Evolutionary conservation across 1,140 invertebrate genomes (phyloP).

Genomic region (Drosophila aff.): DNA sequence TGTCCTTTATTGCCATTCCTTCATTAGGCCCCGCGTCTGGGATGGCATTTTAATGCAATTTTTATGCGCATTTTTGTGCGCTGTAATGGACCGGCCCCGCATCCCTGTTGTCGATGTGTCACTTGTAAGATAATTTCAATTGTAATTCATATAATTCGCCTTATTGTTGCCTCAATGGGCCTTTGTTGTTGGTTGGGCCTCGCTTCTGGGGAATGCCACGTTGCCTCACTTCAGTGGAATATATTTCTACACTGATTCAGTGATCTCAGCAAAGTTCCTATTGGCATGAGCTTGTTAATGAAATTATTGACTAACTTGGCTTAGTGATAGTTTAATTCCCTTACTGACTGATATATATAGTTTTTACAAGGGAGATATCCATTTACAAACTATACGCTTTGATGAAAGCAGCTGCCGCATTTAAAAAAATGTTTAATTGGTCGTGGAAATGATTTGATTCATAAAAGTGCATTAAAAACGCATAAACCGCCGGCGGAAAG

Average conservation of each 20-base stretch:
- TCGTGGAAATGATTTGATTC: constrained; percentile 38
- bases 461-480: constrained; percentile 51
- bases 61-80: constrained; percentile 68
- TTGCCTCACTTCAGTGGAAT: constrained; percentile 29
- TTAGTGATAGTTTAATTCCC: not conserved
- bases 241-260: not conserved
- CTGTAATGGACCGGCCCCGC: constrained; percentile 31
- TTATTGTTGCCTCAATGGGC: constrained; percentile 52
- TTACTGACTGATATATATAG: not conserved
- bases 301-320: not conserved
- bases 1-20: constrained; percentile 76
- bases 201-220: constrained; percentile 13
- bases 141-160: constrained; percentile 73
- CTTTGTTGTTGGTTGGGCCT: constrained; percentile 32
- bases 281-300: constrained; percentile 6
- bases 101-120: constrained; percentile 28
- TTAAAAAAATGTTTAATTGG: constrained; percentile 46
- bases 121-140: constrained; percentile 67
- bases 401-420: constrained; percentile 34
- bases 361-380: constrained; percentile 1
- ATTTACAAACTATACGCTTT: not conserved
- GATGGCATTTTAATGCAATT: constrained; percentile 74
- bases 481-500: constrained; percentile 38
- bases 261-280: not conserved
- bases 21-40: constrained; percentile 52